Conservation (phyloP, 2,113 vertebrate genomes). For the Smithornis capensis region DNA sequence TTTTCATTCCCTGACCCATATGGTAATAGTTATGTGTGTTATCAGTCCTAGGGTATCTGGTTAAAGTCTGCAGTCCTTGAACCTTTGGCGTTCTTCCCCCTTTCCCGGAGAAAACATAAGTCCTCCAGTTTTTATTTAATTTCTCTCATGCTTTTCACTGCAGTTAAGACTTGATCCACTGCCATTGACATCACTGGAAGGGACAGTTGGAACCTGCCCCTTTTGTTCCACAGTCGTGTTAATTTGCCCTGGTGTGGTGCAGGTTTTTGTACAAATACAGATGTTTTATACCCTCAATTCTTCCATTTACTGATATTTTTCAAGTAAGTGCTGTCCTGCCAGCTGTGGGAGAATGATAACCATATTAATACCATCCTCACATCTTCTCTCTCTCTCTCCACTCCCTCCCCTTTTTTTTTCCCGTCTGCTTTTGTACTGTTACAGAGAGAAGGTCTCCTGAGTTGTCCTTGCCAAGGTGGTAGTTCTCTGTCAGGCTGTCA, state of each 20-base stretch:
- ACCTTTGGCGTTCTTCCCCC: neutral
- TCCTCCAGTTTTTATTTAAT: neutral
- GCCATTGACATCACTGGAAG: neutral
- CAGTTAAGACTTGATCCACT: neutral
- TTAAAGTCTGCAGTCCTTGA: neutral
- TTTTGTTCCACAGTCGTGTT: neutral
- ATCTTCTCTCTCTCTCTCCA: neutral
- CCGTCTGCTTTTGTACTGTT: neutral
- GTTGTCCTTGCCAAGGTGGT: conserved; percentile 11
- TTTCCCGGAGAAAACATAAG: neutral
- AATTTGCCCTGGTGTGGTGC: neutral
- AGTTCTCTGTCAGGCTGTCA: conserved; percentile 36
- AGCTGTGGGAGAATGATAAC: neutral
- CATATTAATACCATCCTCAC: neutral
- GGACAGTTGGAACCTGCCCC: neutral
- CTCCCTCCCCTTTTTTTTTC: neutral
- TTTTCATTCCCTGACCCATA: neutral
- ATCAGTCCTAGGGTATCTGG: neutral
- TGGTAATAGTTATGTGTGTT: neutral
- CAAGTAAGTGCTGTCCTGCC: neutral
- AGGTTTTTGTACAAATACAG: neutral
- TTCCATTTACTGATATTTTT: neutral
- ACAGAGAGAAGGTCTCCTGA: neutral
- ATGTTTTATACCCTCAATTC: neutral
- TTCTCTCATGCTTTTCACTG: neutral